Percentiles rank a stretch among this genome's conserved stretches.
Evolutionary conservation across 2,113 vertebrate species (phyloP).

Genomic region (Neopipo cinnamomea): DNA sequence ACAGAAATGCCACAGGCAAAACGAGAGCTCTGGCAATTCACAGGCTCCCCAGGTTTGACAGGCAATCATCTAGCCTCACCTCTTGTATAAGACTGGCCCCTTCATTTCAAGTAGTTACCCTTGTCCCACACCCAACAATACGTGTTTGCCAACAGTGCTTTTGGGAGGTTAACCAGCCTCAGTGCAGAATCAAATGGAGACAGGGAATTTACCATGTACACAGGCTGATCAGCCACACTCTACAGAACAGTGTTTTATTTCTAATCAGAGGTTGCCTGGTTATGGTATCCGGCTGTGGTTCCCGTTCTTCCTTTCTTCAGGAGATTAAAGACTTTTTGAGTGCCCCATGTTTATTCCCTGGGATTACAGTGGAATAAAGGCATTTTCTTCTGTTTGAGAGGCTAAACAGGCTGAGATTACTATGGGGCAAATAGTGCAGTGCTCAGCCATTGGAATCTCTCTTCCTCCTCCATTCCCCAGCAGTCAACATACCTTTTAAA

Average conservation of each 20-base stretch:
- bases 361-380: background rate
- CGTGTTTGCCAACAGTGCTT: background rate
- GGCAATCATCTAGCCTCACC: slow-evolving; percentile 54
- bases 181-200: background rate
- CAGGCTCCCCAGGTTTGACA: slow-evolving; percentile 36
- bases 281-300: background rate
- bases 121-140: slow-evolving; percentile 39
- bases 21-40: slow-evolving; percentile 47
- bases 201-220: background rate
- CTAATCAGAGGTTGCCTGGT: slow-evolving; percentile 3
- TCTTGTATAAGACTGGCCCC: slow-evolving; percentile 48
- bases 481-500: background rate
- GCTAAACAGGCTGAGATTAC: background rate
- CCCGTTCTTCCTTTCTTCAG: background rate
- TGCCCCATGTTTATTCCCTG: background rate
- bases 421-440: background rate
- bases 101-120: slow-evolving; percentile 39
- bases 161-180: slow-evolving; percentile 9
- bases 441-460: background rate
- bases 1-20: slow-evolving; percentile 61
- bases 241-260: background rate
- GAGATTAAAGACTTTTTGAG: background rate
- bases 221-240: background rate
- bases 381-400: background rate
- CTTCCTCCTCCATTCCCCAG: background rate